These are phyloP conservation scores for Lontra canadensis DNA, from an alignment of 2,113 vertebrate species.

Conservation along the genomic window DNA sequence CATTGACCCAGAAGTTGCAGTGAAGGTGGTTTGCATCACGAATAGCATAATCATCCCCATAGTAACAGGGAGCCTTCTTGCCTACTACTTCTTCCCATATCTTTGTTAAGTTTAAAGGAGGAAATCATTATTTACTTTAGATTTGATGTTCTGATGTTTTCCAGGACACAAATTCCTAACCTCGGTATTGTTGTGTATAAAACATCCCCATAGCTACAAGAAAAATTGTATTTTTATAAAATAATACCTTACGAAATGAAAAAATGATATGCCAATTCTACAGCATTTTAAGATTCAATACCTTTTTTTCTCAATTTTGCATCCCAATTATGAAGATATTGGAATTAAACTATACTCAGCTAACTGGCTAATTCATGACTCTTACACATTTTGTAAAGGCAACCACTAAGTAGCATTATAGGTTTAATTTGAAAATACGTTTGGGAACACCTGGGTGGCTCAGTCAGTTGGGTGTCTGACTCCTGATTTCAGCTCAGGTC, in stretches of 20 bases:
- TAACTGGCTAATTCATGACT: not conserved
- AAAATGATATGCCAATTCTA: not conserved
- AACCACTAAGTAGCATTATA: not conserved
- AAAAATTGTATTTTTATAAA: not conserved
- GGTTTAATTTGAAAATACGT: conserved; percentile 43
- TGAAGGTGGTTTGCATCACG: not conserved
- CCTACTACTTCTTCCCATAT: conserved; percentile 2
- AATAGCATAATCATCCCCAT: not conserved
- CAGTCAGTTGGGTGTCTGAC: not conserved
- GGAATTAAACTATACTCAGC: not conserved
- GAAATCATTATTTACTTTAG: conserved; percentile 57
- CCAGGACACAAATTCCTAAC: conserved; percentile 28
- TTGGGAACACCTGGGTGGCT: not conserved
- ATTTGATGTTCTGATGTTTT: conserved; percentile 20
- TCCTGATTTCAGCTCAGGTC: not conserved
- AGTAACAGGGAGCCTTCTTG: conserved; percentile 17
- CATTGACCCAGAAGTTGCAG: conserved; percentile 28
- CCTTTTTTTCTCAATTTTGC: not conserved
- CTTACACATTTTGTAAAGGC: not conserved
- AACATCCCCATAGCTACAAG: conserved; percentile 27
- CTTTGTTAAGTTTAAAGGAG: conserved; percentile 49
- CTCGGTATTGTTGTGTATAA: conserved; percentile 9
- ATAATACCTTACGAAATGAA: conserved; percentile 8
- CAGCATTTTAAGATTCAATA: conserved; percentile 31
- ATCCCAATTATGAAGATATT: conserved; percentile 18